These are phyloP conservation scores for Crotophaga sulcirostris DNA, from an alignment of 2,113 vertebrate species.

Conservation along the genomic window DNA sequence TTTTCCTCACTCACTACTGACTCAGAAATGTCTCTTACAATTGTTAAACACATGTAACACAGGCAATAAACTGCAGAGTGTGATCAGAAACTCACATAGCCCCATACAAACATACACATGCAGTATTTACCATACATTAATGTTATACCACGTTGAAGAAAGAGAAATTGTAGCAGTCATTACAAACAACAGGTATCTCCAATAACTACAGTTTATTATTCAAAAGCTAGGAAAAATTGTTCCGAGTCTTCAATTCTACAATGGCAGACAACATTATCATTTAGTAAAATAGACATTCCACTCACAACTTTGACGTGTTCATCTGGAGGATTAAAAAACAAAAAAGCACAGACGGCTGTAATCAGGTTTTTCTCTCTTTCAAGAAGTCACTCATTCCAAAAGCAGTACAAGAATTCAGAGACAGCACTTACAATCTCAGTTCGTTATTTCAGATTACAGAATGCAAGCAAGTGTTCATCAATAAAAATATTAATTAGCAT, in stretches of 20 bases:
- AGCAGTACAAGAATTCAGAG: background rate
- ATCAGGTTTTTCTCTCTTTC: background rate
- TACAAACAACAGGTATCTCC: background rate
- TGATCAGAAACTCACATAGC: background rate
- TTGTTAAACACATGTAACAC: background rate
- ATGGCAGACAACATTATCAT: background rate
- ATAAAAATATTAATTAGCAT: slow-evolving; percentile 37
- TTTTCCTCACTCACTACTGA: slow-evolving; percentile 37
- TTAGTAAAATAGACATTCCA: background rate
- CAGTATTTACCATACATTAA: slow-evolving; percentile 21
- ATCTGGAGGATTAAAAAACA: background rate
- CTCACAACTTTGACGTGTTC: background rate
- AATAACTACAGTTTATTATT: background rate
- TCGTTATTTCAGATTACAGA: background rate
- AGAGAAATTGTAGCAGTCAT: background rate
- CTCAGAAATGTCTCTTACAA: background rate
- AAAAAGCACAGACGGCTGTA: background rate
- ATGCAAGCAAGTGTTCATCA: background rate
- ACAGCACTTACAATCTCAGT: background rate
- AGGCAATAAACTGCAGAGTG: background rate
- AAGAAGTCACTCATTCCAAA: background rate
- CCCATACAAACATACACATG: background rate
- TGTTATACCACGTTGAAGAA: background rate
- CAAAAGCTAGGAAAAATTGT: background rate
- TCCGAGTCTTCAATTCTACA: background rate